Evolutionary conservation across 1,140 invertebrate genomes (phyloP), one percentile per base, ranked within the genome.

Genomic region (Tribolium castaneum): DNA sequence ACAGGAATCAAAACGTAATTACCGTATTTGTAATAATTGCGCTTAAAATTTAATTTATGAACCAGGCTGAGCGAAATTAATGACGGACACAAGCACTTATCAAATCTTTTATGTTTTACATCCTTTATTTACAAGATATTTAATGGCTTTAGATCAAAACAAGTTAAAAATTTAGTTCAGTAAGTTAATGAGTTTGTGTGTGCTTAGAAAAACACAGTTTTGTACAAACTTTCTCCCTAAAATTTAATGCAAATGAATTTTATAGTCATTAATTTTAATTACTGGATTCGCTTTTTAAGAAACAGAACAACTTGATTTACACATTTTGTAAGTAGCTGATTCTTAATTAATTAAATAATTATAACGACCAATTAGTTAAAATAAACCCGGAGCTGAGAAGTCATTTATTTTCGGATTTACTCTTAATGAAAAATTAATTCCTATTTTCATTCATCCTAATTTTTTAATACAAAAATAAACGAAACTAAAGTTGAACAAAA

Each of bases 271-370:
- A 59, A 6, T 12, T 59, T 59, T 59, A 59, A 59, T 59, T 59
- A 59, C 22, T 59, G 10, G 9, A 22, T 19, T 10, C n/a, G 5
- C 39, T 45, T 45, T 45, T 45, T 45, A 45, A 45, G 25, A 59
- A 59, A 22, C 22, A 59, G 54, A 59, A 59, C 54, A 59, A 59
- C 54, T 22, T 59, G 54, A 59, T 59, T 59, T 59, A 59, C 54
- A 59, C 54, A 59, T 59, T 59, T 59, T 59, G 7, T 25, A 3
- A 12, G 22, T 59, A 59, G 54, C 19, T 59, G 9, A 5, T 59
- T 59, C 10, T 1, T 19, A 59, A 59, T 59, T 59, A 59, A 59
- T 59, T 59, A 52, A 52, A 52, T 52, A 59, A 59, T 59, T 59
- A 30, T 22, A 59, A 59, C 54, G 54, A 19, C 54, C 16, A 59